A percentile compares a stretch with the other conserved stretches of the same genome.
Conservation (phyloP, 2,797 vertebrate genomes). For the Philypnodon macrostomus region DNA sequence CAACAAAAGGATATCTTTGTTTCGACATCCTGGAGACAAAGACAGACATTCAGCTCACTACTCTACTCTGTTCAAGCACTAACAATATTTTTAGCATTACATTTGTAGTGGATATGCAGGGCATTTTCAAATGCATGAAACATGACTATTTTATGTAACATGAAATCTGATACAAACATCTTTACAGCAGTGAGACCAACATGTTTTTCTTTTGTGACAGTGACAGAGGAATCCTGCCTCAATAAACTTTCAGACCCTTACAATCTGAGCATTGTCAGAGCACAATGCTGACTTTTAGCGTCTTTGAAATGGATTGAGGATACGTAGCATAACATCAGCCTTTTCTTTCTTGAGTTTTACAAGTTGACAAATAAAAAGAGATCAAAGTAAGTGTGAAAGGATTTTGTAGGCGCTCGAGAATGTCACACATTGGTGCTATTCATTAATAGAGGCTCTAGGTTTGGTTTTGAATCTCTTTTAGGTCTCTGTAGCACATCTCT, state of each 20-base stretch:
- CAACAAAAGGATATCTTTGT: slow-evolving; percentile 82
- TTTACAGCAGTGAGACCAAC: slow-evolving; percentile 22
- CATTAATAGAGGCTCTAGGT: slow-evolving; percentile 61
- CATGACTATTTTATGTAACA: too few species aligned
- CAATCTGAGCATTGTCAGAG: slow-evolving; percentile 26
- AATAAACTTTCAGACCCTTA: slow-evolving; percentile 6
- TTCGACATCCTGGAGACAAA: slow-evolving; percentile 80
- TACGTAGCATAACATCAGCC: slow-evolving; percentile 43
- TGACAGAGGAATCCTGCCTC: slow-evolving; percentile 24
- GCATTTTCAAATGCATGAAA: slow-evolving; percentile 58
- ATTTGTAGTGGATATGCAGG: slow-evolving; percentile 44
- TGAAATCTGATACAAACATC: slow-evolving; percentile 43
- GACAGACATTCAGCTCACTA: slow-evolving; percentile 78
- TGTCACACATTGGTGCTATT: slow-evolving; percentile 73
- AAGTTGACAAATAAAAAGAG: slow-evolving; percentile 74
- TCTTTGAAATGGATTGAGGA: slow-evolving; percentile 53
- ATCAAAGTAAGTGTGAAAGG: slow-evolving; percentile 76
- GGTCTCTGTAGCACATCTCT: slow-evolving; percentile 54
- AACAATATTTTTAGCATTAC: slow-evolving; percentile 67
- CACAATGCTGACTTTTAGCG: slow-evolving; percentile 36
- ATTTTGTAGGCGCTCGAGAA: slow-evolving; percentile 70
- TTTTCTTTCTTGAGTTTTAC: slow-evolving; percentile 68
- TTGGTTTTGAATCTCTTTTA: slow-evolving; percentile 67
- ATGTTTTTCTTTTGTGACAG: slow-evolving; percentile 33
- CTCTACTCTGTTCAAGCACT: slow-evolving; percentile 79